Percentiles rank a stretch among this genome's conserved stretches.
phyloP scores from a whole-genome alignment of 2,113 vertebrate species.

The Petrocephalus zakoni region DNA sequence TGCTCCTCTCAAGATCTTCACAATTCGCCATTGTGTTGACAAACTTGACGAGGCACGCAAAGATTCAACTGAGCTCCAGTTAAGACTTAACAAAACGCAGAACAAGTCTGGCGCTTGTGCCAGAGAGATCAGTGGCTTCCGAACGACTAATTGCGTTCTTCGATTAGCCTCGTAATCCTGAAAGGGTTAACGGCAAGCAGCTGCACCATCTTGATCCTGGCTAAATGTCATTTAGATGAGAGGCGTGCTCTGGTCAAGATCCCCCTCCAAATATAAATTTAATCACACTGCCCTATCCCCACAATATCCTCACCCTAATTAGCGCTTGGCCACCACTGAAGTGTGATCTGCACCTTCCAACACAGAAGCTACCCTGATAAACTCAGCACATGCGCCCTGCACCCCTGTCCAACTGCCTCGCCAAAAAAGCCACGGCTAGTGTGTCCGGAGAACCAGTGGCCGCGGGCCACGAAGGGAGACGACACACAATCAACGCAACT shows the following conservation, averaged over 20 bases:
- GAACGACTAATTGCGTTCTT: neutral
- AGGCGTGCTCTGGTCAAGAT: conserved; percentile 26
- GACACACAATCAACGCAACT: neutral
- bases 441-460: neutral
- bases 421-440: neutral
- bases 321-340: conserved; percentile 21
- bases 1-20: neutral
- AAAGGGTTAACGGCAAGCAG: conserved; percentile 23
- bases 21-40: neutral
- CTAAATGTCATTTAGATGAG: conserved; percentile 30
- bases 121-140: neutral
- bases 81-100: neutral
- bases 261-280: conserved; percentile 32
- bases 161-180: conserved; percentile 1
- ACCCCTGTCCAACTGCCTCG: neutral
- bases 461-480: neutral
- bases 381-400: neutral
- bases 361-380: neutral
- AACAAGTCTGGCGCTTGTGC: neutral
- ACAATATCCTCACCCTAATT: conserved; percentile 29
- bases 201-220: conserved; percentile 20
- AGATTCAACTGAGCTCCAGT: neutral
- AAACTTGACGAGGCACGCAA: neutral
- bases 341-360: conserved; percentile 24
- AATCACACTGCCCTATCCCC: conserved; percentile 20